Conservation (phyloP, 2,113 vertebrate genomes). For the Sapayoa aenigma region DNA sequence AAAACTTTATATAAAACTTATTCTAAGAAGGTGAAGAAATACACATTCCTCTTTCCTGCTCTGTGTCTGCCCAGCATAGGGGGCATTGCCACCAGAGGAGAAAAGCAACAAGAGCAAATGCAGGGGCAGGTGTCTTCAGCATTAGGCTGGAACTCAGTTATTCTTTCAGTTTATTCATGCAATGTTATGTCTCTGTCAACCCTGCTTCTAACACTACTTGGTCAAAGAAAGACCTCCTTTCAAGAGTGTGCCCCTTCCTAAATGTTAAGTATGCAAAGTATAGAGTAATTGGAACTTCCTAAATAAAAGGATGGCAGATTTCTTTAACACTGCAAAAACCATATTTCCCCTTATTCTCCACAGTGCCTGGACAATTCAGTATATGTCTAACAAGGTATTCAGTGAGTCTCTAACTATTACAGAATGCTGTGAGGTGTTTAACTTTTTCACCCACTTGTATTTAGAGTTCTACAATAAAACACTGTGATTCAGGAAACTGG, state of each 20-base stretch:
- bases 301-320: neutral
- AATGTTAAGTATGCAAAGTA: neutral
- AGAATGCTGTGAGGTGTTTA: neutral
- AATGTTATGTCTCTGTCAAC: neutral
- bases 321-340: neutral
- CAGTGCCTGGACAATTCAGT: neutral
- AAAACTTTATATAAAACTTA: neutral
- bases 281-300: neutral
- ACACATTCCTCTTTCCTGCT: neutral
- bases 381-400: neutral
- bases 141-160: neutral
- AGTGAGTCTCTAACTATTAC: neutral
- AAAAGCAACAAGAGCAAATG: neutral
- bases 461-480: neutral
- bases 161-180: neutral
- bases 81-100: neutral
- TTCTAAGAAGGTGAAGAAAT: neutral
- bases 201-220: neutral
- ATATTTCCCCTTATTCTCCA: neutral
- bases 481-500: neutral
- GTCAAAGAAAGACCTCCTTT: neutral
- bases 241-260: neutral
- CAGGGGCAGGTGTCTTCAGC: neutral
- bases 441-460: neutral
- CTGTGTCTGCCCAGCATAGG: neutral